These are phyloP conservation scores for Perca schrenkii DNA, from an alignment of 2,113 vertebrate genomes.

Conservation along the genomic window DNA sequence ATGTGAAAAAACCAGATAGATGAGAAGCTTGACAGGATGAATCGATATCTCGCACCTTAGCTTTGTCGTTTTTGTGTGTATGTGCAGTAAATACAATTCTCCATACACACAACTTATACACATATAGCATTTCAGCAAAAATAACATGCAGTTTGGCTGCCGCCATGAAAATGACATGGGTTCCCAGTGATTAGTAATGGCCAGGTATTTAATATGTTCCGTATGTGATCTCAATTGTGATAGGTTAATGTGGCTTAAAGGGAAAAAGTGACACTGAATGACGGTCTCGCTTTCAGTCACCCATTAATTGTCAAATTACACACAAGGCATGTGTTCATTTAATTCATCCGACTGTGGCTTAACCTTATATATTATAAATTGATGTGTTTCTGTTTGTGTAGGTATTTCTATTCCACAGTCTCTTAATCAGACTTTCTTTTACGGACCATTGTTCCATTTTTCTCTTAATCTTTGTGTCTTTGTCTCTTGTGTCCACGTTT, in stretches of 20 bases:
- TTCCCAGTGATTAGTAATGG: constrained; percentile 19
- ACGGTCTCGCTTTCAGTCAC: not conserved
- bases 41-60: not conserved
- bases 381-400: not conserved
- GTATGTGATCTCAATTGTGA: not conserved
- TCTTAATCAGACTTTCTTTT: not conserved
- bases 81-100: not conserved
- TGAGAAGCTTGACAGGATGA: not conserved
- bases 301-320: constrained; percentile 19
- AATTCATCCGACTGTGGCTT: not conserved
- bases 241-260: constrained; percentile 22
- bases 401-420: not conserved
- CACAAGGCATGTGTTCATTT: not conserved
- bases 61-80: not conserved
- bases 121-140: not conserved
- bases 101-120: not conserved
- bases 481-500: not conserved
- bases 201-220: not conserved
- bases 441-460: not conserved
- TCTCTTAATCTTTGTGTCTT: not conserved
- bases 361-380: not conserved
- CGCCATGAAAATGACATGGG: not conserved
- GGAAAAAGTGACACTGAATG: constrained; percentile 21
- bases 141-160: not conserved
- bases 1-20: not conserved